Conservation (phyloP, 1,140 invertebrate genomes). For the Neodiprion pinetum region DNA sequence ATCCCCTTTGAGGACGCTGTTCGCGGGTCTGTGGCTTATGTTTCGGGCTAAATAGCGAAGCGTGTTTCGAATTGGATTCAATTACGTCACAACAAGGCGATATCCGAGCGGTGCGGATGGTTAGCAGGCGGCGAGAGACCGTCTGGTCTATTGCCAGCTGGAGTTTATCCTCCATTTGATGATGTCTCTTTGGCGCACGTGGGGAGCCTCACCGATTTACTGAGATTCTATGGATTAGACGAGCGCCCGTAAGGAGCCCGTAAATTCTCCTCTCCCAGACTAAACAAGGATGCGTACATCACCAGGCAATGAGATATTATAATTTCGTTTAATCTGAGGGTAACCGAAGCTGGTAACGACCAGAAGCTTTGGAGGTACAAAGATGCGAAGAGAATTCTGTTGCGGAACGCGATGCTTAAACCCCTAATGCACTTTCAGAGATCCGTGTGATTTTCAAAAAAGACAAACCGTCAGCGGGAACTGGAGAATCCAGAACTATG, state of each 20-base stretch:
- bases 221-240: slow-evolving; percentile 31
- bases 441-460: no score
- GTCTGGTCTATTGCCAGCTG: not conserved
- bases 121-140: not conserved
- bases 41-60: no score
- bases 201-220: not conserved
- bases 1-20: no score
- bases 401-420: no score
- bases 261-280: slow-evolving; percentile 42
- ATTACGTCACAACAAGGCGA: not conserved
- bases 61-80: not conserved
- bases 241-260: slow-evolving; percentile 33
- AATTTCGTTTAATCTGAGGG: slow-evolving; percentile 38
- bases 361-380: no score
- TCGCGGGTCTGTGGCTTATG: no score
- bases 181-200: not conserved
- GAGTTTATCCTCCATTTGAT: not conserved
- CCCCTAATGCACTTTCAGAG: no score
- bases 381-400: no score
- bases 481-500: no score
- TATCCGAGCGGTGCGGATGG: not conserved
- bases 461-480: no score
- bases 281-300: slow-evolving; percentile 38
- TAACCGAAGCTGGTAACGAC: no score
- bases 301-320: slow-evolving; percentile 42